phyloP scores from a whole-genome alignment of 2,888 invertebrate species.

The Glaucopsyche alexis region DNA sequence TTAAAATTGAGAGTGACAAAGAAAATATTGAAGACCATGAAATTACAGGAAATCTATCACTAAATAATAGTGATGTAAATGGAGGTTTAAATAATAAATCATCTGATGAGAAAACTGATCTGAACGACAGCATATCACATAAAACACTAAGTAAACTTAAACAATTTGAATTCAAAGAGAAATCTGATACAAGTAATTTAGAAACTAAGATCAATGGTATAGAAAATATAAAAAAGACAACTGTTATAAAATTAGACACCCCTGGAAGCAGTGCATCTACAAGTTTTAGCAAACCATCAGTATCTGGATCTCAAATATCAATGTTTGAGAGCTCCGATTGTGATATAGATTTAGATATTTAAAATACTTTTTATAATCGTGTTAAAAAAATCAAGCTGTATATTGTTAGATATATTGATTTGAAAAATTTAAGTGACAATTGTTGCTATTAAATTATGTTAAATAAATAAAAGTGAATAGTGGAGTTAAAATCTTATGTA shows the following conservation, averaged over 20 bases:
- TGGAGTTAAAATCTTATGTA: too few species aligned
- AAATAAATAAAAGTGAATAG: too few species aligned
- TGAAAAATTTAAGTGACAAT: neutral
- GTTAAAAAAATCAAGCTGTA: neutral
- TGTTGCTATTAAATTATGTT: neutral
- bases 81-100: conserved; percentile 21
- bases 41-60: conserved; percentile 5
- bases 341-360: conserved; percentile 76
- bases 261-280: conserved; percentile 41
- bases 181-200: conserved; percentile 59
- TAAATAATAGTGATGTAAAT: conserved; percentile 20
- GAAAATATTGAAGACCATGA: conserved; percentile 31
- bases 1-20: conserved; percentile 43
- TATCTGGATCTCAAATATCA: conserved; percentile 63
- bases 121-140: conserved; percentile 35
- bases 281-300: conserved; percentile 38
- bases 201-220: conserved; percentile 46
- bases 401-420: neutral
- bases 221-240: conserved; percentile 35
- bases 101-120: conserved; percentile 26
- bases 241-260: conserved; percentile 44
- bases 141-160: conserved; percentile 55
- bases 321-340: conserved; percentile 76
- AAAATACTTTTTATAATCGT: conserved; percentile 33
- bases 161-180: conserved; percentile 59